Evolutionary conservation across 2,797 vertebrate genomes (phyloP), one percentile per base, ranked within the genome.

Genomic region (Sebastolobus alascanus): DNA sequence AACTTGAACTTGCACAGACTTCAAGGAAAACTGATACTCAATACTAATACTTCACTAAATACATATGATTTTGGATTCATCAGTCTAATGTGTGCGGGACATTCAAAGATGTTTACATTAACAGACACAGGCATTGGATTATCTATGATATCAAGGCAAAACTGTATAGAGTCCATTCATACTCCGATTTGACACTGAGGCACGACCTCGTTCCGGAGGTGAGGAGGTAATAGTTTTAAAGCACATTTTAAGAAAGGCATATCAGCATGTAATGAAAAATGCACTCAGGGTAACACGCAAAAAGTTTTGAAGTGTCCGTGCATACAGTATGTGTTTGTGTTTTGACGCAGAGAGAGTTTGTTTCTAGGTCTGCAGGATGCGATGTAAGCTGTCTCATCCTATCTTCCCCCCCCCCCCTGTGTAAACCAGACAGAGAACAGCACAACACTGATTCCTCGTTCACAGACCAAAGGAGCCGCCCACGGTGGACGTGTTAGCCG

Each of bases 161-260:
- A 86, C 65, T 72, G 64, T 64, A 33, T 29, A 65, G 65, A 84
- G 64, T 87, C 78, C 83, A 74, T 79, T 89, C 79, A 83, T 58
- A 75, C 79, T 77, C 71, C 52, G n/a, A 82, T 70, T 60, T 69
- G 58, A 90, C 80, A 58, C 75, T 73, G 77, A 90, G 88, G 86
- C 90, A 87, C 84, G 14, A 81, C 77, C 88, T 87, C 80, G 38
- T 80, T 77, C 72, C 38, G 68, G 74, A 82, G 72, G 69, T 67
- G 67, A 79, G 61, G 83, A 90, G 83, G 87, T 83, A 73, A 88
- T 43, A 64, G 78, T 75, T 90, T 83, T 91, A 90, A 88, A 89
- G 83, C 88, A 90, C 84, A n/a, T 61, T 50, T 52, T n/a, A 31
- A 65, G 80, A 82, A 89, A 93, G 82, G 86, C 91, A 92, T 88